Conservation (phyloP, 2,113 vertebrate genomes). For the Galeopterus variegatus region DNA sequence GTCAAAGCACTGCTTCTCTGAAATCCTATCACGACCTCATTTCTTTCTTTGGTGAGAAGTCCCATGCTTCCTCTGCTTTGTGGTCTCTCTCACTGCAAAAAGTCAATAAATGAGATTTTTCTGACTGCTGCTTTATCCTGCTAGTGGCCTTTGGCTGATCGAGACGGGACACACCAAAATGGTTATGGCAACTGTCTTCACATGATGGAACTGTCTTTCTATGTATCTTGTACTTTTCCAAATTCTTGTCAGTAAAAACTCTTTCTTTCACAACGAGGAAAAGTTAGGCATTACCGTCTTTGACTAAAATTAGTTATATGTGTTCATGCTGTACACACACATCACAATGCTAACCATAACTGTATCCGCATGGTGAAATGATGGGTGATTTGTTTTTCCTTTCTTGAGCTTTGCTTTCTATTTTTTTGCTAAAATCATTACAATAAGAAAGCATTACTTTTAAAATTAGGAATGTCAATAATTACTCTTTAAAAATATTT, state of each 20-base stretch:
- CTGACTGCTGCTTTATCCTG: neutral
- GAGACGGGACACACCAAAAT: neutral
- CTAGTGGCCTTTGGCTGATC: neutral
- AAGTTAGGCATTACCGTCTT: neutral
- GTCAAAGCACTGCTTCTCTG: neutral
- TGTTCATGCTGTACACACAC: neutral
- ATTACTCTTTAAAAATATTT: conserved; percentile 48
- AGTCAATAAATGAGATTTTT: neutral
- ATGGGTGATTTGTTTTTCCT: conserved; percentile 17
- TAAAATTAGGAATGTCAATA: neutral
- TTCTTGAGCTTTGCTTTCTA: conserved; percentile 2
- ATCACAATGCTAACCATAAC: neutral
- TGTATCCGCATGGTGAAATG: conserved; percentile 18
- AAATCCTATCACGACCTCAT: neutral
- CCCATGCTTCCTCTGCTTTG: neutral
- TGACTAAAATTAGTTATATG: neutral
- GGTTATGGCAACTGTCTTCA: neutral
- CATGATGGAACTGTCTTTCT: neutral
- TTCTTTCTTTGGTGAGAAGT: neutral
- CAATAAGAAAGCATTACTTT: conserved; percentile 38
- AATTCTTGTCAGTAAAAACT: neutral
- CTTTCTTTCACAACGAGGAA: conserved; percentile 28
- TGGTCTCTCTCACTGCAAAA: neutral
- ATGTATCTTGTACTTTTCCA: neutral
- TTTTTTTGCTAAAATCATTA: neutral